These are phyloP conservation scores for Haemorhous mexicanus DNA, from an alignment of 2,113 vertebrate genomes.

Conservation along the genomic window DNA sequence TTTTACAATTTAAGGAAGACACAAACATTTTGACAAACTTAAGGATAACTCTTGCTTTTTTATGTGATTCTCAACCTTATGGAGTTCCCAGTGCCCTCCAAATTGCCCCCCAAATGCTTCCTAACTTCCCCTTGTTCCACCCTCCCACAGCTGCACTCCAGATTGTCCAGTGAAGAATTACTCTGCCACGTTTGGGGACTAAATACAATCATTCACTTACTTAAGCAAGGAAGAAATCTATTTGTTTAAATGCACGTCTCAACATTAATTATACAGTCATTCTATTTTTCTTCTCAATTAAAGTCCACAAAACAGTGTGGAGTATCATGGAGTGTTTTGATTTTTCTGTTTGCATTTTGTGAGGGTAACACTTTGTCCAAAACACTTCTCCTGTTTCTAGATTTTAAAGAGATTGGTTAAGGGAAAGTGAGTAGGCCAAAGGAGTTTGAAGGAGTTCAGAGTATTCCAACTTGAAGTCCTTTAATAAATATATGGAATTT, in stretches of 20 bases:
- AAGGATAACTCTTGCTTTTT: not conserved
- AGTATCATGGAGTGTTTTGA: not conserved
- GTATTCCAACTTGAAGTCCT: not conserved
- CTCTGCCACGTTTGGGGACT: not conserved
- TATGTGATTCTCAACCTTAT: not conserved
- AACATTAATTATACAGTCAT: not conserved
- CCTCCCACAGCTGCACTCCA: slow-evolving; percentile 7
- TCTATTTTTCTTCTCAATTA: not conserved
- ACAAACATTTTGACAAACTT: not conserved
- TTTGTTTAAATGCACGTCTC: not conserved
- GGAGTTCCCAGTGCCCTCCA: not conserved
- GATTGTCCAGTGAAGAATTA: not conserved
- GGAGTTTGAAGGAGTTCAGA: not conserved
- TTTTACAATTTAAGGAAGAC: not conserved
- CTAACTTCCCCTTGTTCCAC: not conserved
- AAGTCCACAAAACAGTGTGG: not conserved
- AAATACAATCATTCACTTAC: not conserved
- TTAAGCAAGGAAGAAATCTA: not conserved
- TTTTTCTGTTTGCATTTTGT: slow-evolving; percentile 12
- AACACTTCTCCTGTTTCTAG: not conserved
- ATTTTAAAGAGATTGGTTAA: not conserved
- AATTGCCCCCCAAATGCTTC: not conserved
- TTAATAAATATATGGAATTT: not conserved
- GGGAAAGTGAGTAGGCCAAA: not conserved
- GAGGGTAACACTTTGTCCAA: not conserved